Evolutionary conservation across 2,113 vertebrate genomes (phyloP), one percentile per base, ranked within the genome.

Genomic region (Axis porcinus): DNA sequence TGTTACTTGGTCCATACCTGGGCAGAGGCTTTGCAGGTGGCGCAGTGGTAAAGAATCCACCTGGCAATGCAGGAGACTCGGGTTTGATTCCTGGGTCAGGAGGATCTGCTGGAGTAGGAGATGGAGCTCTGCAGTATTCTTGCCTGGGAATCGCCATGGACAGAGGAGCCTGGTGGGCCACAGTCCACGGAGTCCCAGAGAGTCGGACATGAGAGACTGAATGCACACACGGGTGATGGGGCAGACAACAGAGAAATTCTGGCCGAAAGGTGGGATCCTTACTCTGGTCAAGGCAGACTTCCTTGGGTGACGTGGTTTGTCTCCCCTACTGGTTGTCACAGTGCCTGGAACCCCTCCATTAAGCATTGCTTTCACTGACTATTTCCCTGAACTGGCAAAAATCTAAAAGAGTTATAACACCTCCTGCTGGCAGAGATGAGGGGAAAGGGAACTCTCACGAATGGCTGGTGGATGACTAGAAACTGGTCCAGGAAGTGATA

Each of bases 351-450:
- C 9, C 70, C 25, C n/a, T 43, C 27, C 21, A 2, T 47, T 6
- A 15, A n/a, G 23, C 45, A 25, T 36, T 16, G 17, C 28, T 79
- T 55, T 89, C 30, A 33, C 0, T 60, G 30, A 81, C 7, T 67
- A 36, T 27, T 55, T 43, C 14, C 50, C 0, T 5, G 16, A 83
- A 55, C 30, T 40, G 64, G 62, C 27, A 76, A 94, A 81, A 81
- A 58, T 36, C 40, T 45, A 36, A 81, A 91, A 91, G 93, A 64
- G 47, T 50, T 82, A 4, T 7, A 58, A 74, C 54, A 94, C 96
- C 96, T 97, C 97, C 95, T 97, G 78, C 91, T 91, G 96, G 95
- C 79, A 17, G 86, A 81, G 93, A 74, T 27, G 25, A 81, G 54
- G 83, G 91, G 10, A 70, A 64, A 67, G 33, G n/a, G 16, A 25